Base-by-base conservation (phyloP, 2,888 invertebrate species). In the Lasius fuliginosus region DNA sequence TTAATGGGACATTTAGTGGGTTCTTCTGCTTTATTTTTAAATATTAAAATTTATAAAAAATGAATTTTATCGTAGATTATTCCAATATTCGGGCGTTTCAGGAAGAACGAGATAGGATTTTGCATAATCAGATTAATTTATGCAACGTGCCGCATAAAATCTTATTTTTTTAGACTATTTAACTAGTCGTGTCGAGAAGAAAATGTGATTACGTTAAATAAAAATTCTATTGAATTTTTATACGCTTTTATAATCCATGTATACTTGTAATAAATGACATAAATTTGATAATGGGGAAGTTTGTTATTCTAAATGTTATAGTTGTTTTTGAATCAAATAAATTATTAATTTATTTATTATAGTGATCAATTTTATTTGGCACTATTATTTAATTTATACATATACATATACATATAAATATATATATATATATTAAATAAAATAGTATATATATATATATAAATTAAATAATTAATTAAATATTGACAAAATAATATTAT, bases 91-190 rank as follows among this genome's bases (percentile, higher is more conserved):
- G 23, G 11, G 58, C 12, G 30, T 69, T 79, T 58, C 11, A 18
- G 23, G 23, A 33, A 42, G 42, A 58, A 33, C 23, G 42, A 58
- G 33, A 69, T 33, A 2, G 42, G 18, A 60, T 79, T 77, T 71
- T 69, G 33, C 69, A 79, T 79, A 79, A 79, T 71, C 58, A 42
- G 58, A 71, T 79, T 79, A 71, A 79, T 79, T 69, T 46, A 79
- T 69, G 23, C 58, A 23, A 23, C 23, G 33, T 64, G 6, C 58
- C 58, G 71, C 18, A 33, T 71, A 60, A 62, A 76, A 64, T 62
- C 30, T 53, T 75, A 18, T 46, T 33, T 76, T 76, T 82, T 82
- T 62, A 49, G 36, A 36, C 36, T 36, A 5, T 36, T 36, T 36
- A 62, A 53, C 15, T 62, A 42, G 4, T n/a, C 27, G 30, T 33